Evolutionary conservation across 2,113 vertebrate species (phyloP).

Genomic region (Psophia crepitans): DNA sequence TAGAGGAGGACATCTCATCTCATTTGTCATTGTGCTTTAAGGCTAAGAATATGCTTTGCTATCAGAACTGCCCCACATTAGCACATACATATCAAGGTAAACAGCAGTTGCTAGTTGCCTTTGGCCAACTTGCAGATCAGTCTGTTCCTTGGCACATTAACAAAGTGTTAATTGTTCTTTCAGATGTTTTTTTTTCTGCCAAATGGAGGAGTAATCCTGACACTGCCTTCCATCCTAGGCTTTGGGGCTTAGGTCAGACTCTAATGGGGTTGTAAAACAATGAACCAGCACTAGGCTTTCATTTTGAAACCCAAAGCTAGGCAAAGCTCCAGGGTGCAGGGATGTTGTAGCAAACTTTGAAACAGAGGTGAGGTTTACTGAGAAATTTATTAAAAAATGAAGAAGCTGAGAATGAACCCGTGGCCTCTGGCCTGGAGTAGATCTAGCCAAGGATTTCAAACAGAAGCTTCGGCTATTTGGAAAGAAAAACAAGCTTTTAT

Average conservation of each 20-base stretch:
- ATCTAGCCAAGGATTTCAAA: not conserved
- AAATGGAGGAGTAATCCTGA: conserved; percentile 64
- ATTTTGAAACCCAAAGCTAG: conserved; percentile 2
- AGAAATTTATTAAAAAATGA: not conserved
- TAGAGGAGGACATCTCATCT: conserved; percentile 6
- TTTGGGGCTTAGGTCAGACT: conserved; percentile 51
- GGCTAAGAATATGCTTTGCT: not conserved
- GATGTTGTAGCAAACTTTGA: not conserved
- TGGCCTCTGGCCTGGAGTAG: not conserved
- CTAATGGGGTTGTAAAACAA: not conserved
- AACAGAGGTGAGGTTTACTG: not conserved
- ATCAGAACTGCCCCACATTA: not conserved
- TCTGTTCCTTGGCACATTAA: conserved; percentile 56
- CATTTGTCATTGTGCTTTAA: not conserved
- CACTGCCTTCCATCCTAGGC: conserved; percentile 56
- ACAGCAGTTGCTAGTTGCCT: conserved; percentile 22
- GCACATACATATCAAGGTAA: conserved; percentile 14
- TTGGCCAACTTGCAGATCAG: conserved; percentile 53
- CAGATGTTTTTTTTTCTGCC: conserved; percentile 58
- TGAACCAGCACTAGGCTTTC: not conserved
- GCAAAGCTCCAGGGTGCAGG: not conserved
- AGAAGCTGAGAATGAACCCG: not conserved
- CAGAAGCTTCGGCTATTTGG: not conserved
- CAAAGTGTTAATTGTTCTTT: conserved; percentile 70
- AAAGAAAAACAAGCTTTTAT: not conserved